Evolutionary conservation across 1,140 invertebrate species (phyloP).

Genomic region (Muscidifurax raptorellus): DNA sequence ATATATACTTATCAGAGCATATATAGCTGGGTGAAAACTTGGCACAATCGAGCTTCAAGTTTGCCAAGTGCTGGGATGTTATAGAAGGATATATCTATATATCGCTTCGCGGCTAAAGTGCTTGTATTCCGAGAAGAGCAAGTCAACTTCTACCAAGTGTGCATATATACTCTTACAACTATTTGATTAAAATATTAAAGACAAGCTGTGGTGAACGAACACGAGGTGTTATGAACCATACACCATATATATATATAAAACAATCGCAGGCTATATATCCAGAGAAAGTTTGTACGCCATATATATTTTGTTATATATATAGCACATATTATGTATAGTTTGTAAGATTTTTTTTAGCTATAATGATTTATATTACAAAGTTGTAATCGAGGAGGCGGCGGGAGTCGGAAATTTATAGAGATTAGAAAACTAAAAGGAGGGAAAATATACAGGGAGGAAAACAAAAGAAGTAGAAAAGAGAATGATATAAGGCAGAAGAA

Average conservation of each 20-base stretch:
- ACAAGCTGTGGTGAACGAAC: background rate
- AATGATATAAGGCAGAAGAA: slow-evolving; percentile 27
- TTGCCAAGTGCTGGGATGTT: background rate
- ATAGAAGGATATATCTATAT: background rate
- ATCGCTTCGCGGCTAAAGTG: background rate
- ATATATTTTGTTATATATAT: background rate
- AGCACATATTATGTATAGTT: too few species aligned
- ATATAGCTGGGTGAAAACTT: background rate
- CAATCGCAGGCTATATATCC: background rate
- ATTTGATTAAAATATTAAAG: background rate
- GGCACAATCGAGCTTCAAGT: background rate
- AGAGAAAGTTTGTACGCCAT: background rate
- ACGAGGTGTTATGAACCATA: background rate
- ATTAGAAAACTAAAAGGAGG: slow-evolving; percentile 13
- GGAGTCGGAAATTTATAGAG: background rate
- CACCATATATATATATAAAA: background rate
- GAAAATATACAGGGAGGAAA: background rate
- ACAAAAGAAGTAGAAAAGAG: background rate
- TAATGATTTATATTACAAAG: background rate
- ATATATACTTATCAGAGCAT: too few species aligned
- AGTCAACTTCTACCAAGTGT: too few species aligned
- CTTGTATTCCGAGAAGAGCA: background rate
- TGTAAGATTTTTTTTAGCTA: too few species aligned
- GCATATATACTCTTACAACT: background rate
- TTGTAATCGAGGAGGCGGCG: background rate